Percentiles rank a stretch among this genome's conserved stretches.
These are phyloP conservation scores for Drosophila pseudotalamancana DNA, from an alignment of 2,888 invertebrate genomes.

Conservation along the genomic window DNA sequence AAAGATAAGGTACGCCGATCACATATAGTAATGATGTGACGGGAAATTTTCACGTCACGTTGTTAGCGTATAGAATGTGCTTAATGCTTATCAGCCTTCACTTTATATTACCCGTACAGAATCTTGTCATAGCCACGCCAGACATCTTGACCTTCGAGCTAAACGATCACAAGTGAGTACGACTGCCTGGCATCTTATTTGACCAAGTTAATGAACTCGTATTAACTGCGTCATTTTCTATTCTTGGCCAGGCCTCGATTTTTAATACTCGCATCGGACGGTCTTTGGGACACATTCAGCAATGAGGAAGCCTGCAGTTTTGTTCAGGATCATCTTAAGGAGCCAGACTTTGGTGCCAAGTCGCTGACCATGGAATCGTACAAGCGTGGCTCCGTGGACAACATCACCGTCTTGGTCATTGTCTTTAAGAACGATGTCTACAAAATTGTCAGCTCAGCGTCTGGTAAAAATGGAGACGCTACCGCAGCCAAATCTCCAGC, in stretches of 20 bases:
- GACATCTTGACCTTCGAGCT: conserved; percentile 97
- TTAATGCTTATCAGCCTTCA: conserved; percentile 31
- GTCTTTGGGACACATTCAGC: conserved; percentile 97
- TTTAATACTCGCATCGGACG: conserved; percentile 96
- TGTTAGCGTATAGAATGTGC: conserved; percentile 1
- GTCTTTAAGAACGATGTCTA: conserved; percentile 88
- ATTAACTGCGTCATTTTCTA: conserved; percentile 11
- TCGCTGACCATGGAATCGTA: conserved; percentile 95
- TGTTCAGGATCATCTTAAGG: conserved; percentile 92
- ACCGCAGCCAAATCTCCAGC: conserved; percentile 54
- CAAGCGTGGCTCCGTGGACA: conserved; percentile 96
- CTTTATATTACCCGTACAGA: conserved; percentile 83
- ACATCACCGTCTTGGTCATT: conserved; percentile 96
- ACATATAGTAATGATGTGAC: conserved; percentile 26
- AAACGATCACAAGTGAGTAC: conserved; percentile 88
- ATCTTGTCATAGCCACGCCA: conserved; percentile 97
- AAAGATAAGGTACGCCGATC: conserved; percentile 86
- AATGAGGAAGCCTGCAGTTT: conserved; percentile 97
- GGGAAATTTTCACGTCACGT: background rate
- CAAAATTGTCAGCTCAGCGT: conserved; percentile 63
- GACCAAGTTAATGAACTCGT: conserved; percentile 32
- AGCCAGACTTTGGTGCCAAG: conserved; percentile 95
- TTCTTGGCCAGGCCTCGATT: conserved; percentile 89
- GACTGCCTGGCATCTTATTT: background rate
- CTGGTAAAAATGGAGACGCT: conserved; percentile 6